Base-by-base conservation (phyloP, 2,888 invertebrate species). In the Cecidostiba fungosa region DNA sequence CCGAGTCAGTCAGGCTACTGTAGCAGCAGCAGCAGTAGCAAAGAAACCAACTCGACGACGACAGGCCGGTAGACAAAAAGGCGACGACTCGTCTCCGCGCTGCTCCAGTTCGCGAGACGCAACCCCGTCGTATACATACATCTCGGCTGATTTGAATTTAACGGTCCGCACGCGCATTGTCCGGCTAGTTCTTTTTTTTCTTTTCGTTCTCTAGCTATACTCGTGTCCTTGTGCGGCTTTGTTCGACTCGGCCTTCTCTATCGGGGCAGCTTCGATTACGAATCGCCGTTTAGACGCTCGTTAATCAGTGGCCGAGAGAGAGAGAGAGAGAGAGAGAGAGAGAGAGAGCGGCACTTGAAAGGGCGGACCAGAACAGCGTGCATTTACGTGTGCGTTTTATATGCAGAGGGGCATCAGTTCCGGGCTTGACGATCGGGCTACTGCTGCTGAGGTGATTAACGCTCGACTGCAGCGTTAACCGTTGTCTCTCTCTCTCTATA, bases 61-160 rank as follows among this genome's bases (percentile, higher is more conserved):
- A 66, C 10, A 29, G 26, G 8, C 66, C 26, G 12, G 14, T n/a
- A 66, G 14, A 66, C 26, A 66, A 12, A 29, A 66, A 66, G 10
- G 23, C 59, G 66, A 12, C 66, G 66, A 66, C 29, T 66, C 66
- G 66, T 66, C 66, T 66, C 29, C 66, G 23, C 66, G 54, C 14
- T 72, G 72, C 72, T 72, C 72, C 43, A 72, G 72, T 72, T 72
- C 66, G 66, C 39, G 72, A 39, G 72, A 72, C 66, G 39, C 36
- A 72, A 39, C 72, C n/a, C 39, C 43, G 36, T 12, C 62, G 5
- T 54, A 32, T 50, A 39, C 54, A 39, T 36, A 43, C 66, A 19
- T 69, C 78, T 29, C 59, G 29, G 29, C 74, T 66, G 73, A 82
- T 82, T 82, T 82, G 81, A 82, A 82, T 82, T 82, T 82, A 82